Conservation (phyloP, 2,113 vertebrate genomes). For the Melanocharis versteri region DNA sequence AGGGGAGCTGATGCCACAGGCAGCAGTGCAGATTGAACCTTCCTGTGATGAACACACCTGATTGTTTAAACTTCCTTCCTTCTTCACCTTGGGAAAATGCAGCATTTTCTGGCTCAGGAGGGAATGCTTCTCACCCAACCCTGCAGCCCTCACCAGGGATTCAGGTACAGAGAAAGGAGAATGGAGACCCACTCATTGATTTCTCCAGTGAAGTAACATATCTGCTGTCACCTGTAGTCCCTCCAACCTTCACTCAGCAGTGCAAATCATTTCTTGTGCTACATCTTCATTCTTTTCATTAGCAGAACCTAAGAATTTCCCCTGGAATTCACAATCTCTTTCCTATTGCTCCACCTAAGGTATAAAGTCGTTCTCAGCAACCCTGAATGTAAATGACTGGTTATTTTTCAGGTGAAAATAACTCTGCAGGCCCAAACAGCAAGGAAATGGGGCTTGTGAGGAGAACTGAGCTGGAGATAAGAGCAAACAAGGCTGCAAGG, state of each 20-base stretch:
- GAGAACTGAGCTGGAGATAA: background rate
- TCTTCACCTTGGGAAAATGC: background rate
- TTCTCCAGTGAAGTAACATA: background rate
- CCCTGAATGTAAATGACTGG: background rate
- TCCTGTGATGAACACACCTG: background rate
- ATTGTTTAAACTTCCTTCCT: background rate
- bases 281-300: background rate
- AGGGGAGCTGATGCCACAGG: background rate
- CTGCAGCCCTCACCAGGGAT: background rate
- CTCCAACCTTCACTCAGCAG: background rate
- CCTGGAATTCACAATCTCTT: background rate
- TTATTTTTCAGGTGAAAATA: background rate
- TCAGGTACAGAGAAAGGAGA: background rate
- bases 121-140: background rate
- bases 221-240: background rate
- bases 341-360: background rate
- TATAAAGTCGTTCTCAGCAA: background rate
- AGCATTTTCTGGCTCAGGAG: background rate
- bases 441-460: background rate
- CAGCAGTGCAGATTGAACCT: background rate
- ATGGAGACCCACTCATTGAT: background rate
- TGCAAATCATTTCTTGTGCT: background rate
- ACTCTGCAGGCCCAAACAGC: background rate
- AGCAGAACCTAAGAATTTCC: background rate
- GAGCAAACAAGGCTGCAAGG: background rate